Conservation (phyloP, 2,888 invertebrate genomes). For the Pseudolycoriella hygida region DNA sequence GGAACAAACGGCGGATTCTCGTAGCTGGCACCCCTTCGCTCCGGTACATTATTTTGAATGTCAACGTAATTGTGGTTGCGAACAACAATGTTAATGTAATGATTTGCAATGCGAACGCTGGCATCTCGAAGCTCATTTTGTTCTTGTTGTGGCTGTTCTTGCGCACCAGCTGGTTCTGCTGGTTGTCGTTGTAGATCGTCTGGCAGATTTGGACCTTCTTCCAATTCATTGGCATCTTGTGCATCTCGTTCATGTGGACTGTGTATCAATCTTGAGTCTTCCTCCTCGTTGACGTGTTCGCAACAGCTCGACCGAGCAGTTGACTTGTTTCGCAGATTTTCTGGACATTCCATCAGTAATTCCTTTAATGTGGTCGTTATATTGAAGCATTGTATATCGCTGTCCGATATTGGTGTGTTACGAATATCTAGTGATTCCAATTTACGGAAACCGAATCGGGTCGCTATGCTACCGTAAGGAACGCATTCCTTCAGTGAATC, state of each 20-base stretch:
- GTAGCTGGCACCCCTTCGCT: not conserved
- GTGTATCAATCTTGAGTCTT: not conserved
- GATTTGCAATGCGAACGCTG: not conserved
- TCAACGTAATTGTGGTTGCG: not conserved
- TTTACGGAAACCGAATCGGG: constrained; percentile 43
- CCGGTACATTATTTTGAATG: not conserved
- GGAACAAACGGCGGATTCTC: not conserved
- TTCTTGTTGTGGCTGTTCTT: not conserved
- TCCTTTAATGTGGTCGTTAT: constrained; percentile 32
- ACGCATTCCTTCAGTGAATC: constrained; percentile 48
- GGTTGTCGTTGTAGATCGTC: not conserved
- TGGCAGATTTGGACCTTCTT: not conserved
- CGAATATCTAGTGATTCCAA: constrained; percentile 34
- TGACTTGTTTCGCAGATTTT: not conserved
- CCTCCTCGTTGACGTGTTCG: too few relatives aligned
- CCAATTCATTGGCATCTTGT: not conserved
- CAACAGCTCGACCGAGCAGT: not conserved
- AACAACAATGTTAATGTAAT: not conserved
- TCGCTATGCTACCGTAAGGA: constrained; percentile 58
- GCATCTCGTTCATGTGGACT: not conserved
- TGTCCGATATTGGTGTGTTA: constrained; percentile 37
- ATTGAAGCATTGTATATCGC: constrained; percentile 40
- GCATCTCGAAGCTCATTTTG: not conserved
- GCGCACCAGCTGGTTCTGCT: not conserved
- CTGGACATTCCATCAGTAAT: constrained; percentile 33